Percentiles rank a stretch among this genome's conserved stretches.
These are phyloP conservation scores for Scalopus aquaticus DNA, from an alignment of 2,113 vertebrate species.

Conservation along the genomic window DNA sequence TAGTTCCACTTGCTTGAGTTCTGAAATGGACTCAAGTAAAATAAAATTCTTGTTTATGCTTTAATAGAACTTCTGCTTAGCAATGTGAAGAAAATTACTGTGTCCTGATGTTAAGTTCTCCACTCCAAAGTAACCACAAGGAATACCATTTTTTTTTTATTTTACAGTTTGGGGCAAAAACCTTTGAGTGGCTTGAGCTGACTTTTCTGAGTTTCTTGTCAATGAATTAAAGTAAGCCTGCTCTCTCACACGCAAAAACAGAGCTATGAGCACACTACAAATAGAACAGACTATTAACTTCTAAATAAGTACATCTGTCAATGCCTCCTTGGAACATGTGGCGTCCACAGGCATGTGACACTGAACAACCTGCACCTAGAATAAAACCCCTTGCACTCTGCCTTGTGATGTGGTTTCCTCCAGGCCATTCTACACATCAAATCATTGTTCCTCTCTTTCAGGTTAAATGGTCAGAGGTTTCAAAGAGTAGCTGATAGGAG, in stretches of 20 bases:
- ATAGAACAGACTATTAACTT: not conserved
- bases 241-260: conserved; percentile 11
- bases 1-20: conserved; percentile 26
- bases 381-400: not conserved
- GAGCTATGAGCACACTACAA: not conserved
- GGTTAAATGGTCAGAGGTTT: not conserved
- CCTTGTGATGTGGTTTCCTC: not conserved
- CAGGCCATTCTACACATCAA: not conserved
- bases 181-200: not conserved
- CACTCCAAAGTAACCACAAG: not conserved
- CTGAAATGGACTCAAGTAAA: conserved; percentile 15
- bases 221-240: conserved; percentile 21
- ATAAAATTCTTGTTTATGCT: not conserved
- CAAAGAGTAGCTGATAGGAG: conserved; percentile 1
- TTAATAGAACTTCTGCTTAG: not conserved
- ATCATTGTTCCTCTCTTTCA: not conserved
- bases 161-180: not conserved
- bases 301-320: not conserved
- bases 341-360: not conserved
- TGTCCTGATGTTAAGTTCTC: not conserved
- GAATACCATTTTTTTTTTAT: not conserved
- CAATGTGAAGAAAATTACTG: conserved; percentile 24
- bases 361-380: not conserved
- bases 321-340: not conserved
- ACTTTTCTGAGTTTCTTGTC: conserved; percentile 42